Base-by-base conservation (phyloP, 2,113 vertebrate species). In the Ellobius talpinus region DNA sequence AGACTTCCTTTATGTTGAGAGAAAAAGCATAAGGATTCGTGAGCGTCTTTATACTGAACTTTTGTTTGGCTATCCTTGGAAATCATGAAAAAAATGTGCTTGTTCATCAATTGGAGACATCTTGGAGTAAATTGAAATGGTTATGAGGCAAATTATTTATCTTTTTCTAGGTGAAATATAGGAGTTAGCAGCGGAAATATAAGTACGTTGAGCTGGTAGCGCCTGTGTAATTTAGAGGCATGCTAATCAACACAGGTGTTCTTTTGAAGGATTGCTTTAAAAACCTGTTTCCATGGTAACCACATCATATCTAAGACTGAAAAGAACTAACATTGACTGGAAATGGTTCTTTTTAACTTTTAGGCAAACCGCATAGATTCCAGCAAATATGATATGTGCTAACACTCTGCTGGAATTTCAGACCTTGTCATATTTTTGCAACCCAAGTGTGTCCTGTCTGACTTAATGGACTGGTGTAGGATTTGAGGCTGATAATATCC, bases 251-350 rank as follows among this genome's bases (percentile, higher is more conserved):
- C 92, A 97, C 91, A 98, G 97, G 91, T 87, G 13, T 94, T 97
- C 85, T 92, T 95, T 94, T 63, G 91, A 95, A 97, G 84, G 52
- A 96, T 89, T 78, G 77, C 68, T 94, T 73, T 33, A 39, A 86
- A 96, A 88, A 96, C 89, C 63, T 65, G 94, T 98, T 98, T 97
- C 98, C 88, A 92, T 97, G 96, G 89, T 42, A 98, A 98, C 98
- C n/a, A 47, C 23, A 10, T 94, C 81, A 70, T 88, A 77, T 96
- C 78, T 94, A 95, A 97, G 93, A 29, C 93, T 68, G 42, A 96
- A 96, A 78, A 45, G 19, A 95, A 92, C 31, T 94, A 87, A 39
- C 78, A 96, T 91, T 95, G 76, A 24, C 52, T 58, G 61, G 78
- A 88, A 76, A 66, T 76, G 61, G 95, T 73, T 81, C 78, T 73